Conservation (phyloP, 2,113 vertebrate genomes). For the Colinus virginianus region DNA sequence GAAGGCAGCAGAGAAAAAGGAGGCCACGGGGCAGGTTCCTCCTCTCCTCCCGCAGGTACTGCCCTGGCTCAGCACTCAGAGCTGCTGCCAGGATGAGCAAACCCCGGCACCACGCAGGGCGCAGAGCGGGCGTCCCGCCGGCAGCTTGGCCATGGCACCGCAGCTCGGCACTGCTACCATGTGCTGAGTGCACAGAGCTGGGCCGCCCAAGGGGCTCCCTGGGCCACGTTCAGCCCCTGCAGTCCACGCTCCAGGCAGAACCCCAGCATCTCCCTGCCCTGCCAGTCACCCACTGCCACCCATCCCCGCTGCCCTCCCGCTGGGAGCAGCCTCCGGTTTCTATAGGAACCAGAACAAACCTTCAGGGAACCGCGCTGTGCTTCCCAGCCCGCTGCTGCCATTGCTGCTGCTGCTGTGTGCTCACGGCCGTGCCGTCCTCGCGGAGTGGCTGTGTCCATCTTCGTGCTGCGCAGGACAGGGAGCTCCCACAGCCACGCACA, state of each 20-base stretch:
- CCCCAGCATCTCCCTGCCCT: not conserved
- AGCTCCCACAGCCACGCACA: not conserved
- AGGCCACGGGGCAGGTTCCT: not conserved
- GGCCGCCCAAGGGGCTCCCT: rapidly evolving
- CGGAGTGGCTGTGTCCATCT: rapidly evolving
- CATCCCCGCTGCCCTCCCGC: not conserved
- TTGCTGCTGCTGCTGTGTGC: not conserved
- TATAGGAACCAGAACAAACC: conserved; percentile 47
- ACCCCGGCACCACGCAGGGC: not conserved
- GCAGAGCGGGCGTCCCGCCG: not conserved
- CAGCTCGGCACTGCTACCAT: not conserved
- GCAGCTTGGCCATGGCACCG: not conserved
- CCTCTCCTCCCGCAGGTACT: not conserved
- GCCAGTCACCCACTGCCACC: not conserved
- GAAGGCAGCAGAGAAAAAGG: not conserved
- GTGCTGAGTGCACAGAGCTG: not conserved
- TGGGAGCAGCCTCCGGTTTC: not conserved
- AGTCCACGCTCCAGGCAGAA: not conserved
- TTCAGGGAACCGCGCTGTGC: not conserved
- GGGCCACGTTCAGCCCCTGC: not conserved
- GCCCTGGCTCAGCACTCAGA: not conserved
- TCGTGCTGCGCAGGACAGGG: rapidly evolving
- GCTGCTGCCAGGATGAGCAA: not conserved
- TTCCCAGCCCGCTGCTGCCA: not conserved
- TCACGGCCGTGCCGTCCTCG: not conserved